phyloP scores from a whole-genome alignment of 2,888 invertebrate genomes.

The Abrostola tripartita region DNA sequence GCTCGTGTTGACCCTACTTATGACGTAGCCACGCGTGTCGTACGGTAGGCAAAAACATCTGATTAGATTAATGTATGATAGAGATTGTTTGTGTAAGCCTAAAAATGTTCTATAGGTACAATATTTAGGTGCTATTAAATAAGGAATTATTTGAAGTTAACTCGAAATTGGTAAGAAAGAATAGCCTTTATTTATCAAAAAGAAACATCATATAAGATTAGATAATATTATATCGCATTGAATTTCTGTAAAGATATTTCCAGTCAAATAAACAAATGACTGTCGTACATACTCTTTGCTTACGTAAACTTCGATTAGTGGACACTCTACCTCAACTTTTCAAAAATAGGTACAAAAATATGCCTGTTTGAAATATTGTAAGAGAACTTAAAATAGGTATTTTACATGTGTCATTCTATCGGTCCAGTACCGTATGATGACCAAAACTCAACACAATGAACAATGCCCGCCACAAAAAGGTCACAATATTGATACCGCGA shows the following conservation, averaged over 20 bases:
- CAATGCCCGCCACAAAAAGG: conserved; percentile 84
- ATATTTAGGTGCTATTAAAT: neutral
- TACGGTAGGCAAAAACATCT: conserved; percentile 58
- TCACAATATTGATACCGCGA: conserved; percentile 84
- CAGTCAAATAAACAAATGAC: no score
- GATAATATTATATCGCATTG: no score
- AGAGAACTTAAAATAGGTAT: conserved; percentile 6
- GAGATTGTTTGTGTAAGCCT: conserved; percentile 3
- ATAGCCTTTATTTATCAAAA: no score
- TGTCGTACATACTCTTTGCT: no score
- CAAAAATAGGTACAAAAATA: neutral
- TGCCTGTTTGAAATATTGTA: conserved; percentile 1
- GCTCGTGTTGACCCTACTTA: conserved; percentile 73
- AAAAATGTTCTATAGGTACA: no score
- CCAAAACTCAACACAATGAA: conserved; percentile 84
- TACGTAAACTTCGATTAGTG: no score
- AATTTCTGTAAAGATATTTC: no score
- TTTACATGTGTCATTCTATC: conserved; percentile 47
- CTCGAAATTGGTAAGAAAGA: no score
- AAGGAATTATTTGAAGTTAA: neutral
- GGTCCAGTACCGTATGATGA: conserved; percentile 75
- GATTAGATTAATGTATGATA: conserved; percentile 16
- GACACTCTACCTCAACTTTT: neutral
- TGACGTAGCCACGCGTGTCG: conserved; percentile 48
- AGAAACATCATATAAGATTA: no score